Evolutionary conservation across 1,140 invertebrate genomes (phyloP).

Genomic region (Lepidurus couesii): DNA sequence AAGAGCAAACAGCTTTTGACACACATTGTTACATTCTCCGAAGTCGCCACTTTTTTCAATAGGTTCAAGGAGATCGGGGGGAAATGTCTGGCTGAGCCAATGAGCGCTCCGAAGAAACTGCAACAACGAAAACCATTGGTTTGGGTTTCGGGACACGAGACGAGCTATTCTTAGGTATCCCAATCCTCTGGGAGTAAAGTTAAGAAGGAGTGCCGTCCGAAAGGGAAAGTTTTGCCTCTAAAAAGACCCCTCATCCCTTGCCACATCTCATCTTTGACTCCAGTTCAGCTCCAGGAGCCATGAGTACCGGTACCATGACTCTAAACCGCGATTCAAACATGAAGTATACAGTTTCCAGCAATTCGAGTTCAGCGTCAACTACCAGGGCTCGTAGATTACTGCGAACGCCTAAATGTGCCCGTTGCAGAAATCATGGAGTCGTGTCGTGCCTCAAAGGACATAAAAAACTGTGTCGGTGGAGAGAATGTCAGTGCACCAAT

Average conservation of each 20-base stretch:
- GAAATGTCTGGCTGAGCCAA: neutral
- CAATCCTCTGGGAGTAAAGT: neutral
- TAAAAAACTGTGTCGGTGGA: constrained; percentile 70
- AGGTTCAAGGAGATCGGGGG: neutral
- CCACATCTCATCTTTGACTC: neutral
- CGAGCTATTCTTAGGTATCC: neutral
- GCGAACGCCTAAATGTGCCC: constrained; percentile 77
- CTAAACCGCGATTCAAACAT: neutral
- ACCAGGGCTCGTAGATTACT: constrained; percentile 35
- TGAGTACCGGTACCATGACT: constrained; percentile 13
- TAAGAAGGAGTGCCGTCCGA: neutral
- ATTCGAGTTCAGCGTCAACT: neutral
- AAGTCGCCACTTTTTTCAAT: neutral
- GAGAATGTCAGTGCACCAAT: constrained; percentile 73
- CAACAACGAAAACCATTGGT: neutral
- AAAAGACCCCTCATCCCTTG: neutral
- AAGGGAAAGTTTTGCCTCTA: neutral
- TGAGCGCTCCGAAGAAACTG: neutral
- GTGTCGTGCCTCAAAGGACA: constrained; percentile 82
- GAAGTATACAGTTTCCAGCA: neutral
- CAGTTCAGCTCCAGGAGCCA: neutral
- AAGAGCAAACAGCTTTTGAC: neutral
- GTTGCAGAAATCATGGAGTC: constrained; percentile 82
- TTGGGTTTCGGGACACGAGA: neutral
- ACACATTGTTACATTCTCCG: neutral